These are phyloP conservation scores for Zygothrica quintamaculata DNA, from an alignment of 2,888 invertebrate genomes.

Conservation along the genomic window DNA sequence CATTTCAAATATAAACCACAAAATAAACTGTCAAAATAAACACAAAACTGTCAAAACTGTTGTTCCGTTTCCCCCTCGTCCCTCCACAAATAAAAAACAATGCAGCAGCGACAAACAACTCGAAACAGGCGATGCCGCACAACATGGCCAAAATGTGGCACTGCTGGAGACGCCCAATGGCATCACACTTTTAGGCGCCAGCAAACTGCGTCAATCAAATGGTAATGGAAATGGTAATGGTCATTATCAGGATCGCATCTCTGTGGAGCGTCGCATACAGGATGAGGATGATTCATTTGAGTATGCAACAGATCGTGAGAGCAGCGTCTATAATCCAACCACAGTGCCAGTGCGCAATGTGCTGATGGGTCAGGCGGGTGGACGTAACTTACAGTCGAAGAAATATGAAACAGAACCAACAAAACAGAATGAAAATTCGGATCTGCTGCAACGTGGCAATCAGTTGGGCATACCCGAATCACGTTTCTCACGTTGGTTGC, in stretches of 20 bases:
- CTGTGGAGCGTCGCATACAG: conserved; percentile 71
- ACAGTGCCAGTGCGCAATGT: conserved; percentile 78
- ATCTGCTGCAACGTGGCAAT: conserved; percentile 81
- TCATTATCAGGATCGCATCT: conserved; percentile 56
- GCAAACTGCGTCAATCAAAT: conserved; percentile 52
- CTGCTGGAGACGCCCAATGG: conserved; percentile 83
- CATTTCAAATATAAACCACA: conserved; percentile 36
- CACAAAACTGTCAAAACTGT: conserved; percentile 26
- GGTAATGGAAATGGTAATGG: conserved; percentile 42
- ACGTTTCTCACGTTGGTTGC: conserved; percentile 83
- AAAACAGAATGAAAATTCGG: conserved; percentile 52
- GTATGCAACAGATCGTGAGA: conserved; percentile 83
- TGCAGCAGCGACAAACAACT: conserved; percentile 64
- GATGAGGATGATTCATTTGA: conserved; percentile 83
- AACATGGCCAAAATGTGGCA: conserved; percentile 82
- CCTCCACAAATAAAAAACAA: conserved; percentile 17
- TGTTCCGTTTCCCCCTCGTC: conserved; percentile 18
- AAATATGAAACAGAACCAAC: conserved; percentile 1
- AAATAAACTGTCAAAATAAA: conserved; percentile 46
- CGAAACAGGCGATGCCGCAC: conserved; percentile 54
- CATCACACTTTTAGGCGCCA: conserved; percentile 79
- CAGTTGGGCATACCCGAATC: conserved; percentile 83
- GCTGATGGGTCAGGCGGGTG: conserved; percentile 76
- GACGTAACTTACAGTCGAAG: conserved; percentile 66
- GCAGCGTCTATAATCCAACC: conserved; percentile 84